Evolutionary conservation across 2,888 invertebrate genomes (phyloP), one percentile per base, ranked within the genome.

Genomic region (Rhorus exstirpatorius): DNA sequence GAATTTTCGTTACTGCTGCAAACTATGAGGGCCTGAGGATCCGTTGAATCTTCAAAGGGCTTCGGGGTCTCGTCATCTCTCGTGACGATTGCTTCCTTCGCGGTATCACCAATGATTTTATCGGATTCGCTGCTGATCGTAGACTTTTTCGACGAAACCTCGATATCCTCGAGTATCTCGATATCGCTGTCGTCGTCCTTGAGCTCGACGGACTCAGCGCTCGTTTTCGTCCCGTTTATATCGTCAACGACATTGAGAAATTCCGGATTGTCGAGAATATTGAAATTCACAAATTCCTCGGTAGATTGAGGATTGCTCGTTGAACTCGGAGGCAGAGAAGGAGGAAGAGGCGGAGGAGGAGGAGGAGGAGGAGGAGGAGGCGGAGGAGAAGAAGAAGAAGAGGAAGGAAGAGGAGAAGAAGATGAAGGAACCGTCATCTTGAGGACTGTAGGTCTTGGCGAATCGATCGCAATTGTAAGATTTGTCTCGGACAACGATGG

Each of bases 181-280:
- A 92, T 88, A 38, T 93, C 93, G 65, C 92, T 92, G 41, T 93
- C 93, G 0, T 89, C 89, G 3, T 83, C 79, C 0, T 67, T 46
- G 55, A 65, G 8, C 53, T 76, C 49, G 8, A 68, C 60, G 6
- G 46, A 14, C 55, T 68, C 84, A 0, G 74, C 75, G 0, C 51
- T 72, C 6, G 41, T 38, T 31, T 51, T 61, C 24, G 17, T 17
- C 17, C n/a, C 0, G 17, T 26, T 19, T 0, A 17, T 21, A 17
- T 10, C 3, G 8, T 49, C 70, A 38, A 44, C 49, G 31, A 19
- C 31, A 55, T 87, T 88, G 17, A 90, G 24, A 0, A 91, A 78
- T 7, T 88, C 88, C 0, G 87, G 86, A 76, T 89, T 88, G 26
- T 92, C 91, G 1, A 92, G 79, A 12, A 91, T 68, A 84, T 91